Evolutionary conservation across 2,797 vertebrate species (phyloP).

Genomic region (Sebastes minor): DNA sequence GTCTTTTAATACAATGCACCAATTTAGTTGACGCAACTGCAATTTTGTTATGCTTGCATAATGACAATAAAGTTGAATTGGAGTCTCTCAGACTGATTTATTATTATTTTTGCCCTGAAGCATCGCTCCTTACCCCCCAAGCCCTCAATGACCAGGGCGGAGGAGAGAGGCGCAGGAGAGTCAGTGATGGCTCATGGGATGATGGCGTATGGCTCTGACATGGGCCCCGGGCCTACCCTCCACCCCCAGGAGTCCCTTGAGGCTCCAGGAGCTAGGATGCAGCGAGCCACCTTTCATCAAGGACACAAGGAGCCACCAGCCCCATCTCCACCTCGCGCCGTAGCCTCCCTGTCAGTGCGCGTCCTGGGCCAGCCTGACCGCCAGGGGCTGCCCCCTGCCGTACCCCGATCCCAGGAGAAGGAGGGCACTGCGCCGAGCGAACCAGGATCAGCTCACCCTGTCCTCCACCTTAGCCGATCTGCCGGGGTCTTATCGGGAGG

Average conservation of each 20-base stretch:
- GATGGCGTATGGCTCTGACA: conserved; percentile 42
- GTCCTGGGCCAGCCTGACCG: conserved; percentile 80
- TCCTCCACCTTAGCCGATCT: conserved; percentile 77
- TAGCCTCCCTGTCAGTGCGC: conserved; percentile 84
- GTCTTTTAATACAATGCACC: not conserved
- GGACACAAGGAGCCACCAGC: conserved; percentile 76
- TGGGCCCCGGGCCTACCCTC: conserved; percentile 39
- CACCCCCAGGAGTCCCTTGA: conserved; percentile 52
- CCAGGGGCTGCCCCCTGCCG: conserved; percentile 71
- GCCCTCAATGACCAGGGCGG: conserved; percentile 45
- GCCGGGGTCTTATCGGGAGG: conserved; percentile 57
- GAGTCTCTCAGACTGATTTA: not conserved
- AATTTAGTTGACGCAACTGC: not conserved
- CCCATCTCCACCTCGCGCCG: conserved; percentile 80
- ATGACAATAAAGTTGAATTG: not conserved
- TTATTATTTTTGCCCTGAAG: conserved; percentile 35
- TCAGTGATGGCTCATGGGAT: conserved; percentile 47
- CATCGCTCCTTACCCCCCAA: conserved; percentile 54
- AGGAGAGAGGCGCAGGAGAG: conserved; percentile 53
- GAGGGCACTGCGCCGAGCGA: conserved; percentile 75
- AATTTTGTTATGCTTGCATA: not conserved
- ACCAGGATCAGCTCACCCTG: conserved; percentile 72
- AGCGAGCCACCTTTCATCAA: conserved; percentile 55
- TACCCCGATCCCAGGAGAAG: conserved; percentile 76
- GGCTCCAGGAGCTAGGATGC: conserved; percentile 48